phyloP scores from a whole-genome alignment of 2,113 vertebrate species.

The Heptranchias perlo region DNA sequence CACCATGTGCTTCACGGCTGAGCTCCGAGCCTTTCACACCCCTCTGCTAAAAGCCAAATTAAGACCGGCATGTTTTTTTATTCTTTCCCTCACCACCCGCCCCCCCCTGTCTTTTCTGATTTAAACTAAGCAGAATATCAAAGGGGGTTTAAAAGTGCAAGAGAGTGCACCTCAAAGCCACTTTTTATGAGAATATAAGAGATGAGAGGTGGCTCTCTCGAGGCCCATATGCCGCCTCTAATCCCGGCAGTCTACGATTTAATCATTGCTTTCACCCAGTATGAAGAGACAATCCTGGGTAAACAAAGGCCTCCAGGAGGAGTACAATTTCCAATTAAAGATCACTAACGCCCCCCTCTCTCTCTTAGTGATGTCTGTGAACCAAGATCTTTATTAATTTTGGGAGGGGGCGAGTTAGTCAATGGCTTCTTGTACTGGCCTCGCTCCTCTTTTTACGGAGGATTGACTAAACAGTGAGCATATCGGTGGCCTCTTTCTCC shows the following conservation, averaged over 20 bases:
- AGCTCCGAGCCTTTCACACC: not conserved
- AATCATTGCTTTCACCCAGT: conserved; percentile 64
- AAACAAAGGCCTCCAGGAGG: conserved; percentile 67
- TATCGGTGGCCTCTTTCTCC: not conserved
- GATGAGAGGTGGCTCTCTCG: conserved; percentile 58
- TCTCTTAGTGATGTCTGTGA: not conserved
- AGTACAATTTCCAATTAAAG: conserved; percentile 71
- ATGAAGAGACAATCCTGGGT: conserved; percentile 58
- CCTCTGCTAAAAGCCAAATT: conserved; percentile 22
- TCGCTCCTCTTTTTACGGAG: not conserved
- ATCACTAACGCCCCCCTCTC: conserved; percentile 52
- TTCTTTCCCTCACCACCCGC: not conserved
- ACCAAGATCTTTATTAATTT: conserved; percentile 37
- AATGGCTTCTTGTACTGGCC: conserved; percentile 25
- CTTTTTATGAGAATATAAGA: conserved; percentile 67
- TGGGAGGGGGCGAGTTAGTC: not conserved
- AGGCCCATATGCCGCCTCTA: conserved; percentile 67
- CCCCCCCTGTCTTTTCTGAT: conserved; percentile 31
- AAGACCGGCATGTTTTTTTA: not conserved
- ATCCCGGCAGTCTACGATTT: conserved; percentile 69
- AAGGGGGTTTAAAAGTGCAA: conserved; percentile 46
- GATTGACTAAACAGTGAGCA: not conserved
- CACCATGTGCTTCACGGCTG: not conserved
- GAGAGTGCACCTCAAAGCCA: conserved; percentile 47
- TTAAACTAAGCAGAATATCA: conserved; percentile 40